These are phyloP conservation scores for Drosophila rellima DNA, from an alignment of 2,888 invertebrate genomes.

Conservation along the genomic window DNA sequence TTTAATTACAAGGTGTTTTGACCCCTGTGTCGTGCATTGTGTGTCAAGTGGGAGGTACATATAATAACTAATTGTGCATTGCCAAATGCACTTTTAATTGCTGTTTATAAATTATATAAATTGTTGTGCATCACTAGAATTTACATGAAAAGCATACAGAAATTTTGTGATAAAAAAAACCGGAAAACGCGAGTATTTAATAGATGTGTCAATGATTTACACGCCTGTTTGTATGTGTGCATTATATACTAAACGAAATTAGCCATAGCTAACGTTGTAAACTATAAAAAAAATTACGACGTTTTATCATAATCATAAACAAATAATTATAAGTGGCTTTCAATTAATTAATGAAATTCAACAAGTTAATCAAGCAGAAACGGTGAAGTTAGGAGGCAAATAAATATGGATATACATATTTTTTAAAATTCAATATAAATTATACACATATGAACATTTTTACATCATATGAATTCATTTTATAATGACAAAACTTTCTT, in stretches of 20 bases:
- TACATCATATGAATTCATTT: neutral
- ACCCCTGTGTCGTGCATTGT: slow-evolving; percentile 1
- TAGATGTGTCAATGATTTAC: slow-evolving; percentile 1
- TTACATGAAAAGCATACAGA: slow-evolving; percentile 6
- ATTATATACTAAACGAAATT: neutral
- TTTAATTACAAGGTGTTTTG: slow-evolving; percentile 12
- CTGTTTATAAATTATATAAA: slow-evolving; percentile 17
- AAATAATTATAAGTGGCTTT: no score
- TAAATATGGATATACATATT: no score
- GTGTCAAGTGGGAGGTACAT: slow-evolving; percentile 7
- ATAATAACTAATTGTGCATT: neutral
- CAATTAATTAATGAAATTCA: no score
- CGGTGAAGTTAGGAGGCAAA: no score
- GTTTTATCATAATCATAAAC: no score
- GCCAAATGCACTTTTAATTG: slow-evolving; percentile 15
- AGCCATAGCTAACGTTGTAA: neutral
- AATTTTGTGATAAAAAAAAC: slow-evolving; percentile 12
- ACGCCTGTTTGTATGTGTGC: neutral
- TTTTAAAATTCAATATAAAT: no score
- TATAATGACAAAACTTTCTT: neutral
- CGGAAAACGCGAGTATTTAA: neutral
- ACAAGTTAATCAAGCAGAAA: no score
- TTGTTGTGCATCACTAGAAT: slow-evolving; percentile 8
- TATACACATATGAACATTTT: no score
- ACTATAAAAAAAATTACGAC: neutral